Percentiles rank a stretch among this genome's conserved stretches.
phyloP scores from a whole-genome alignment of 2,888 invertebrate species.

The Sicus ferrugineus region DNA sequence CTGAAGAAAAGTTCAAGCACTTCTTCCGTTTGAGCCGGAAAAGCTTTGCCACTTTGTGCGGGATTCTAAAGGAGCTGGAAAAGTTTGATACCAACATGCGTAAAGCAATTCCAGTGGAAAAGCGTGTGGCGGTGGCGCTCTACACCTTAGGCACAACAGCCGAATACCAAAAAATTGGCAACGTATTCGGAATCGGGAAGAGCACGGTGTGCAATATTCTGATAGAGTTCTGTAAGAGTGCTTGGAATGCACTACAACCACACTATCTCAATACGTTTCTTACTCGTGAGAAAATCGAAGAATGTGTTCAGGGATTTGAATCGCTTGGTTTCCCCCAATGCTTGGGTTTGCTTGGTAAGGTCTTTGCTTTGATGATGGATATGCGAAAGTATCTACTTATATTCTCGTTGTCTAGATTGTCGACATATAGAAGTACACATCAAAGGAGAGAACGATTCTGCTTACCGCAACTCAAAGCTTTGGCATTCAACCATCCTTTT shows the following conservation, averaged over 20 bases:
- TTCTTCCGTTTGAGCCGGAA: neutral
- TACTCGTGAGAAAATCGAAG: conserved; percentile 13
- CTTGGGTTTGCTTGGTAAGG: conserved; percentile 30
- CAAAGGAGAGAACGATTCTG: neutral
- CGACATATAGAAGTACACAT: neutral
- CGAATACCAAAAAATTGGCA: conserved; percentile 29
- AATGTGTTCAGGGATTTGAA: conserved; percentile 23
- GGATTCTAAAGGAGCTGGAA: conserved; percentile 2
- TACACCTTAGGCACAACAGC: conserved; percentile 30
- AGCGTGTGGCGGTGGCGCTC: conserved; percentile 33
- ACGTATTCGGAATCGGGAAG: conserved; percentile 34
- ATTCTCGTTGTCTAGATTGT: neutral
- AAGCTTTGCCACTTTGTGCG: conserved; percentile 13
- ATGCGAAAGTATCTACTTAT: neutral
- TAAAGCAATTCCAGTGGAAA: conserved; percentile 27
- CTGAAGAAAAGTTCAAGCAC: neutral
- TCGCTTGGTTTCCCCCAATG: conserved; percentile 35
- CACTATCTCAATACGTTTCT: conserved; percentile 17
- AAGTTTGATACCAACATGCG: conserved; percentile 22
- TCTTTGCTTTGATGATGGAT: too few species aligned
- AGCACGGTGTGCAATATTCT: conserved; percentile 32
- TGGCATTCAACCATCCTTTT: neutral
- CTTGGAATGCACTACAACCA: neutral
- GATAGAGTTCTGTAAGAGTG: conserved; percentile 18
- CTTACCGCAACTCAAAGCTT: neutral